Evolutionary conservation across 2,888 invertebrate species (phyloP).

Genomic region (Trichacis sp.): DNA sequence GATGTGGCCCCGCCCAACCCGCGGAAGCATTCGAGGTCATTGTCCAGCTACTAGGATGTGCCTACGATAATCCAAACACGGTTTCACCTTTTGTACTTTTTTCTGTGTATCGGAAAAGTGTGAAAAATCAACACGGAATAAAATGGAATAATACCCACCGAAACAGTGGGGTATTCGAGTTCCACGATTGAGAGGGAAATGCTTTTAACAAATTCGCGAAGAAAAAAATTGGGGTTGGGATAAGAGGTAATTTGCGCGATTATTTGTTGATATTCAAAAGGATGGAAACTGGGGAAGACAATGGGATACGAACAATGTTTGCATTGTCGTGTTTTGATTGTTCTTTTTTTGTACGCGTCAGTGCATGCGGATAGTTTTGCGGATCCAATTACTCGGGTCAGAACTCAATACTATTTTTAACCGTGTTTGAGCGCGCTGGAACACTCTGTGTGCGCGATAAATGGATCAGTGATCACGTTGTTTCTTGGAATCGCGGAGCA

Average conservation of each 20-base stretch:
- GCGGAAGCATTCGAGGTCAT: slow-evolving; percentile 19
- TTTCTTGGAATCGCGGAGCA: not conserved
- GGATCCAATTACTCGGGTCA: slow-evolving; percentile 52
- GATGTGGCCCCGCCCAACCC: slow-evolving; percentile 20
- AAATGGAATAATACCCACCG: too few species aligned
- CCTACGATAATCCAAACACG: not conserved
- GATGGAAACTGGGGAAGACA: not conserved
- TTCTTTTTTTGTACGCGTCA: slow-evolving; percentile 37
- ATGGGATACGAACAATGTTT: not conserved
- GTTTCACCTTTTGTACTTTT: not conserved
- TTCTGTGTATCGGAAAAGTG: not conserved
- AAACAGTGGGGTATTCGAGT: too few species aligned
- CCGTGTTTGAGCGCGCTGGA: slow-evolving; percentile 11
- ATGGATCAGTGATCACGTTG: slow-evolving; percentile 24
- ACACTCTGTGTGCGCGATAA: slow-evolving; percentile 24
- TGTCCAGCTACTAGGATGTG: slow-evolving; percentile 10
- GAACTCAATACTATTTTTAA: slow-evolving; percentile 45
- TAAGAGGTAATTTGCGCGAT: not conserved
- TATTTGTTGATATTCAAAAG: not conserved
- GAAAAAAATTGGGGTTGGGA: not conserved
- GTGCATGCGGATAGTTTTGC: slow-evolving; percentile 28
- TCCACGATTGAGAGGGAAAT: not conserved
- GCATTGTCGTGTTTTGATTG: slow-evolving; percentile 7
- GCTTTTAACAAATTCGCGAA: not conserved
- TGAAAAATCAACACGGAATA: too few species aligned